Conservation (phyloP, 2,797 vertebrate genomes). For the Amblyraja radiata region DNA sequence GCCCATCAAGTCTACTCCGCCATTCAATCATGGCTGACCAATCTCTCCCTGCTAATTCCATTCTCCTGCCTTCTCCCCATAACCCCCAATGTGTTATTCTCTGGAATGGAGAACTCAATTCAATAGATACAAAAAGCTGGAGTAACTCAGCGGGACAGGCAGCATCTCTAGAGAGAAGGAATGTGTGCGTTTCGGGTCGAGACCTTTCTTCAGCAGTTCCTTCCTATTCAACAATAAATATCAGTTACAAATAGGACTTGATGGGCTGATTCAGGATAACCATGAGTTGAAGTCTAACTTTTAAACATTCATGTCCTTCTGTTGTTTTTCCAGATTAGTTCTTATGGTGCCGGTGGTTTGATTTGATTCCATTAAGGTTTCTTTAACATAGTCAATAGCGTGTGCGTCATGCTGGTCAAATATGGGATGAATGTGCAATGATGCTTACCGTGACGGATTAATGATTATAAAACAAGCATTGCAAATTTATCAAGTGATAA, state of each 20-base stretch:
- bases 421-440: background rate
- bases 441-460: background rate
- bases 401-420: background rate
- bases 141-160: too few species aligned
- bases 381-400: background rate
- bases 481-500: slow-evolving; percentile 26
- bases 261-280: background rate
- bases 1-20: too few species aligned
- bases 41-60: too few species aligned
- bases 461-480: background rate
- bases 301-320: background rate
- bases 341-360: background rate
- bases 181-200: too few species aligned
- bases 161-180: too few species aligned
- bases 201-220: too few species aligned
- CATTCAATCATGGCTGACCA: too few species aligned
- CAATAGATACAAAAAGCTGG: too few species aligned
- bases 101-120: too few species aligned
- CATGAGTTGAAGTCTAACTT: background rate
- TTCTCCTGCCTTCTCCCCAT: too few species aligned
- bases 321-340: background rate
- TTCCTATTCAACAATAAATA: too few species aligned
- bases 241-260: background rate
- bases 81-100: too few species aligned
- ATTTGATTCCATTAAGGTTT: background rate